These are phyloP conservation scores for Drosophila equinoxialis DNA, from an alignment of 1,140 invertebrate genomes.

Conservation along the genomic window DNA sequence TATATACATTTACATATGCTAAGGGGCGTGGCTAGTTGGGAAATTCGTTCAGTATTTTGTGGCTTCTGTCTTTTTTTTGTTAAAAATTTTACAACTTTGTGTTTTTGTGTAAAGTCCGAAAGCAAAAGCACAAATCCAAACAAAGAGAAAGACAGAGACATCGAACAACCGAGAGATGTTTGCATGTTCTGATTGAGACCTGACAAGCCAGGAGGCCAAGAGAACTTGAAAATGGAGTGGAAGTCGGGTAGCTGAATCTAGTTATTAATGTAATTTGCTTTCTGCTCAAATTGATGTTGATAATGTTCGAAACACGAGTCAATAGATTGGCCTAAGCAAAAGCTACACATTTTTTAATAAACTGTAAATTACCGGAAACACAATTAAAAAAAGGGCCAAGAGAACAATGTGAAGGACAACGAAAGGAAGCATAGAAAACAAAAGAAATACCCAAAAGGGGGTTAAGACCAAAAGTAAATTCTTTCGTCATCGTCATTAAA, in stretches of 20 bases:
- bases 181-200: slow-evolving; percentile 46
- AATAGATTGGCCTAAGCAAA: slow-evolving; percentile 1
- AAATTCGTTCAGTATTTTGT: slow-evolving; percentile 48
- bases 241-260: slow-evolving; percentile 24
- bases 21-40: slow-evolving; percentile 34
- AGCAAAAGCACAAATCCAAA: slow-evolving; percentile 16
- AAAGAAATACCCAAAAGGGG: slow-evolving; percentile 33
- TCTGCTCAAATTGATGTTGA: slow-evolving; percentile 33
- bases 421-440: slow-evolving; percentile 26
- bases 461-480: slow-evolving; percentile 18
- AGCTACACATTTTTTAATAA: slow-evolving; percentile 61
- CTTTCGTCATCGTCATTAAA: background rate
- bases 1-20: slow-evolving; percentile 2
- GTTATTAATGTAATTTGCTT: slow-evolving; percentile 79
- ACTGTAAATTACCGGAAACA: slow-evolving; percentile 76
- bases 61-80: slow-evolving; percentile 35
- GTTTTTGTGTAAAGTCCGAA: background rate
- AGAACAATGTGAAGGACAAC: slow-evolving; percentile 24
- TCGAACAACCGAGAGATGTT: background rate
- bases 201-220: background rate
- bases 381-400: slow-evolving; percentile 62
- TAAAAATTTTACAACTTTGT: slow-evolving; percentile 44
- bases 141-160: slow-evolving; percentile 1
- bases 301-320: background rate
- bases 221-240: background rate